Evolutionary conservation across 2,797 vertebrate genomes (phyloP).

Genomic region (Eospalax fontanierii): DNA sequence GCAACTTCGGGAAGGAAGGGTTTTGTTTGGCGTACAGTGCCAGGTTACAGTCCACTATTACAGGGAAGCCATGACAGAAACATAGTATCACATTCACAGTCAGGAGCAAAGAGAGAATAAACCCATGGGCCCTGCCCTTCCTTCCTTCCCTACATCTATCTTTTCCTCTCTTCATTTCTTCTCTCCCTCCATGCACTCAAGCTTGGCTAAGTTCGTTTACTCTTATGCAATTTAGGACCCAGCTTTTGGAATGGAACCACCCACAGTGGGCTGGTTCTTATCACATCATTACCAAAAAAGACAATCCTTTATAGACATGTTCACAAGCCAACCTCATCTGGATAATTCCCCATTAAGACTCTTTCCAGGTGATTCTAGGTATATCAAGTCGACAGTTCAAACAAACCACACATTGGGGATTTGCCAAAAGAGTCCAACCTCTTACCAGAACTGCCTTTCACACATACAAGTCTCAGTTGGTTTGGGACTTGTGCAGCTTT

Average conservation of each 20-base stretch:
- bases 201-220: not conserved
- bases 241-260: not conserved
- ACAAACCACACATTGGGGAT: not conserved
- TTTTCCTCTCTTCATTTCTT: not conserved
- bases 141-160: not conserved
- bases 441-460: not conserved
- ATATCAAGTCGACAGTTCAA: not conserved
- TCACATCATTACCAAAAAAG: not conserved
- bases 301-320: not conserved
- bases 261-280: not conserved
- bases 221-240: not conserved
- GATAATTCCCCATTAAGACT: not conserved
- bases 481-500: not conserved
- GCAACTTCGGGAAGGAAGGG: not conserved
- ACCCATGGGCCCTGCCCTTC: not conserved
- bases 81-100: not conserved
- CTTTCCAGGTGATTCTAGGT: not conserved
- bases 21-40: not conserved
- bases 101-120: not conserved
- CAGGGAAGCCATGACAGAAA: not conserved
- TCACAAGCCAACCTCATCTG: not conserved
- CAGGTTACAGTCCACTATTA: not conserved
- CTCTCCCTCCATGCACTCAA: not conserved
- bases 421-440: constrained; percentile 53
- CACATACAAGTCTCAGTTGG: not conserved